Percentiles rank a stretch among this genome's conserved stretches.
These are phyloP conservation scores for Aleiodes sp. DNA, from an alignment of 1,140 invertebrate species.

Conservation along the genomic window DNA sequence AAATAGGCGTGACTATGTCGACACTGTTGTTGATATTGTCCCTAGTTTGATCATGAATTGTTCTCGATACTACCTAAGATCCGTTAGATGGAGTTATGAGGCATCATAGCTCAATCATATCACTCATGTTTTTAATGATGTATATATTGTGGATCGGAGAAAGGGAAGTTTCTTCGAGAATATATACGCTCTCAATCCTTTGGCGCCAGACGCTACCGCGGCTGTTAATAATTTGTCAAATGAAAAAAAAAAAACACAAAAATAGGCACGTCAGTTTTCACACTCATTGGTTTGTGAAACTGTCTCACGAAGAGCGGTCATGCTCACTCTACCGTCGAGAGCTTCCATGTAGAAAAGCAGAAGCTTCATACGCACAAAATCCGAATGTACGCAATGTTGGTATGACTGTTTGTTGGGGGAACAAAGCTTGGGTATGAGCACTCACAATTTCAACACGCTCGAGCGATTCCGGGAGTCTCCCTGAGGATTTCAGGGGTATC, in stretches of 20 bases:
- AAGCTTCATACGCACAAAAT: neutral
- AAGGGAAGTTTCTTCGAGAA: too few species aligned
- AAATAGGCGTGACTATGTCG: conserved; percentile 27
- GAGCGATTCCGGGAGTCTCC: neutral
- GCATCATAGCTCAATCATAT: too few species aligned
- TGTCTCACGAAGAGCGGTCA: conserved; percentile 36
- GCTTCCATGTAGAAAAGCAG: conserved; percentile 27
- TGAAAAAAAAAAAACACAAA: conserved; percentile 36
- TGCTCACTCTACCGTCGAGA: conserved; percentile 37
- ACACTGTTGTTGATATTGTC: neutral
- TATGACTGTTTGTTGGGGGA: neutral
- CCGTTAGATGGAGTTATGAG: neutral
- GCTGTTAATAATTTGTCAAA: neutral
- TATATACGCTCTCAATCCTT: too few species aligned
- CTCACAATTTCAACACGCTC: neutral
- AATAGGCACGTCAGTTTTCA: conserved; percentile 48
- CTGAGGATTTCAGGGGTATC: neutral
- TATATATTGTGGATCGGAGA: too few species aligned
- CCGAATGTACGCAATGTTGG: neutral
- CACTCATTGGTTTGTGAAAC: conserved; percentile 52
- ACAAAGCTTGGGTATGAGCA: neutral
- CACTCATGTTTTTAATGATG: too few species aligned
- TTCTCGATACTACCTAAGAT: too few species aligned
- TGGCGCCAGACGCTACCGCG: too few species aligned
- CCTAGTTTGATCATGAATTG: conserved; percentile 1